phyloP scores from a whole-genome alignment of 2,113 vertebrate genomes.

The Lathamus discolor region DNA sequence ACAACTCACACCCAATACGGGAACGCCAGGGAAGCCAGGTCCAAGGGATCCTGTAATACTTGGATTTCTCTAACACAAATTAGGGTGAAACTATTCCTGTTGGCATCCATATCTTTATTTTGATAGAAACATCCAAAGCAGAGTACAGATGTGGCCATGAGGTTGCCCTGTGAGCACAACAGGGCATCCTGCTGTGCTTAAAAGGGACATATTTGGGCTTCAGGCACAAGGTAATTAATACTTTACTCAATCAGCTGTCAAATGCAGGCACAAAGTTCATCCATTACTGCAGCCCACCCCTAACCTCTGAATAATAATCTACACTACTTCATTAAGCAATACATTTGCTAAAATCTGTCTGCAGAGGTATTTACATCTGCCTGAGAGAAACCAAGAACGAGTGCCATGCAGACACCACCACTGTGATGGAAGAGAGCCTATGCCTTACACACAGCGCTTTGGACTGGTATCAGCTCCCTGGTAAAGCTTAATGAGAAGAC shows the following conservation, averaged over 20 bases:
- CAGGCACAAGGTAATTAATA: conserved; percentile 80
- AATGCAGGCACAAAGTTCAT: conserved; percentile 77
- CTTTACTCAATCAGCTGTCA: conserved; percentile 80
- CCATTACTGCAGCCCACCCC: conserved; percentile 69
- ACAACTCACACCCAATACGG: conserved; percentile 20
- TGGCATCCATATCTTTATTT: conserved; percentile 48
- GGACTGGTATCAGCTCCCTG: neutral
- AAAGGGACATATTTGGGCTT: conserved; percentile 65
- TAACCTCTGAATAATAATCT: conserved; percentile 73
- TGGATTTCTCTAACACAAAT: conserved; percentile 34
- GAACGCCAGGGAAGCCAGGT: conserved; percentile 45
- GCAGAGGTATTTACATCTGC: neutral
- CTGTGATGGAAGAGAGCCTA: neutral
- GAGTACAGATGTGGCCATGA: neutral
- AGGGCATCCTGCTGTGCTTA: neutral
- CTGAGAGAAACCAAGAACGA: neutral
- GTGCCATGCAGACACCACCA: neutral
- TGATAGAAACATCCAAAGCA: conserved; percentile 47
- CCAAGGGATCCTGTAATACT: conserved; percentile 41
- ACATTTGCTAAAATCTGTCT: conserved; percentile 20
- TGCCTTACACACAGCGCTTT: neutral
- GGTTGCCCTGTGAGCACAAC: neutral
- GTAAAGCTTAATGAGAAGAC: neutral
- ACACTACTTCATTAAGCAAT: conserved; percentile 63
- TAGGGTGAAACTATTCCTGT: conserved; percentile 23